A percentile compares a stretch with the other conserved stretches of the same genome.
Evolutionary conservation across 2,888 invertebrate genomes (phyloP).

Genomic region (Scaptodrosophila latifasciaeformis): DNA sequence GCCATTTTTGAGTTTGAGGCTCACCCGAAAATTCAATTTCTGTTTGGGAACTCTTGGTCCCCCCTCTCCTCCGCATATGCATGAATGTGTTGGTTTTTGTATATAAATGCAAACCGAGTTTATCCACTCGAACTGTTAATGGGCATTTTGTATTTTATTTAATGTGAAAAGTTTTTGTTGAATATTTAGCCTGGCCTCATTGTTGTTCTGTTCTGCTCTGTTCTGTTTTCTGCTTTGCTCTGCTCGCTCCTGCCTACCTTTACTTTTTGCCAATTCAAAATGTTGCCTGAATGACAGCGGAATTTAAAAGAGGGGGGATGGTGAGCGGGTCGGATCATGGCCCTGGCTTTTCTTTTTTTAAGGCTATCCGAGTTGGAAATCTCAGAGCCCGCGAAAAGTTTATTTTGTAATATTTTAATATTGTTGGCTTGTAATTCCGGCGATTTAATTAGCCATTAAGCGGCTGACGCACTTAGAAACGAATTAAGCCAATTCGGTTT

Average conservation of each 20-base stretch:
- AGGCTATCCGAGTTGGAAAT: slow-evolving; percentile 38
- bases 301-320: too few relatives aligned
- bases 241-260: not conserved
- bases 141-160: slow-evolving; percentile 71
- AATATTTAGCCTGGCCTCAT: slow-evolving; percentile 45
- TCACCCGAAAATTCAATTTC: slow-evolving; percentile 63
- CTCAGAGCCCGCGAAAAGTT: slow-evolving; percentile 51
- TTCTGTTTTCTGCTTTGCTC: too few relatives aligned
- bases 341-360: slow-evolving; percentile 11
- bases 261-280: not conserved
- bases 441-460: slow-evolving; percentile 67
- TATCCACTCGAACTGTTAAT: slow-evolving; percentile 70
- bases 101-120: slow-evolving; percentile 59
- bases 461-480: slow-evolving; percentile 53
- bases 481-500: slow-evolving; percentile 51
- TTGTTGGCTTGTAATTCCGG: slow-evolving; percentile 62
- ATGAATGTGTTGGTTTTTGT: slow-evolving; percentile 22
- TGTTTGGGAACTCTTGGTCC: slow-evolving; percentile 35
- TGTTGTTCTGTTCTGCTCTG: too few relatives aligned
- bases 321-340: too few relatives aligned
- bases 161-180: slow-evolving; percentile 66
- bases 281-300: too few relatives aligned
- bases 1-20: slow-evolving; percentile 56
- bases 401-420: slow-evolving; percentile 67
- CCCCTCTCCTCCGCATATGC: slow-evolving; percentile 5